These are phyloP conservation scores for Cynaeus angustus DNA, from an alignment of 2,888 invertebrate genomes.

Conservation along the genomic window DNA sequence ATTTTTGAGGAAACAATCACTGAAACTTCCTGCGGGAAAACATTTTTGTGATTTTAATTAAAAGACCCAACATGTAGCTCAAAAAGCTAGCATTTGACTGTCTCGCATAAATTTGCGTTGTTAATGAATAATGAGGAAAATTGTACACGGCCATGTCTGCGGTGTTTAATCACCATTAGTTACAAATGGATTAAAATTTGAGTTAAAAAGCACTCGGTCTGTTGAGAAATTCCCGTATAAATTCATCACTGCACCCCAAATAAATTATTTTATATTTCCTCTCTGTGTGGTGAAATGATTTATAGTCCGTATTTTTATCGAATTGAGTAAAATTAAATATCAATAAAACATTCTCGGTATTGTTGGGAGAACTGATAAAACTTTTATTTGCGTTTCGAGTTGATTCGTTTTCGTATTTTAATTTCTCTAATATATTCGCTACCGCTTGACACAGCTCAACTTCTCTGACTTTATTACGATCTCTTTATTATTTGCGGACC, in stretches of 20 bases:
- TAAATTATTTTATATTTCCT: slow-evolving; percentile 29
- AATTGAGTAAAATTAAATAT: slow-evolving; percentile 23
- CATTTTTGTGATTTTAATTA: slow-evolving; percentile 21
- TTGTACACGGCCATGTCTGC: slow-evolving; percentile 1
- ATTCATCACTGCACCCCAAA: slow-evolving; percentile 23
- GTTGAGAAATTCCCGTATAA: slow-evolving; percentile 18
- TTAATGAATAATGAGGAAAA: slow-evolving; percentile 14
- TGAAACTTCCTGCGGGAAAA: slow-evolving; percentile 6
- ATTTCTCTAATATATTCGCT: slow-evolving; percentile 26
- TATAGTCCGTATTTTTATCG: slow-evolving; percentile 12
- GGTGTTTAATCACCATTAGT: slow-evolving; percentile 18
- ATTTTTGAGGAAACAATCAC: slow-evolving; percentile 7
- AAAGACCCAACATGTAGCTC: background rate
- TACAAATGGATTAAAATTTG: slow-evolving; percentile 28
- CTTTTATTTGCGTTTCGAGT: background rate
- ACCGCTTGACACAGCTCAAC: background rate
- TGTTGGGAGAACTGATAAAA: slow-evolving; percentile 9
- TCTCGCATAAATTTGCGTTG: background rate
- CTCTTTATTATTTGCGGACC: slow-evolving; percentile 2
- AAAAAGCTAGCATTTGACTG: background rate
- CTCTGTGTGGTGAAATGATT: slow-evolving; percentile 21
- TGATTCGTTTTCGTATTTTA: slow-evolving; percentile 15
- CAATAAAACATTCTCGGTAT: slow-evolving; percentile 23
- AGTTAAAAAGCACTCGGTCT: slow-evolving; percentile 22
- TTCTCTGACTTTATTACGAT: background rate